Conservation (phyloP, 2,113 vertebrate species). For the Nematolebias whitei region DNA sequence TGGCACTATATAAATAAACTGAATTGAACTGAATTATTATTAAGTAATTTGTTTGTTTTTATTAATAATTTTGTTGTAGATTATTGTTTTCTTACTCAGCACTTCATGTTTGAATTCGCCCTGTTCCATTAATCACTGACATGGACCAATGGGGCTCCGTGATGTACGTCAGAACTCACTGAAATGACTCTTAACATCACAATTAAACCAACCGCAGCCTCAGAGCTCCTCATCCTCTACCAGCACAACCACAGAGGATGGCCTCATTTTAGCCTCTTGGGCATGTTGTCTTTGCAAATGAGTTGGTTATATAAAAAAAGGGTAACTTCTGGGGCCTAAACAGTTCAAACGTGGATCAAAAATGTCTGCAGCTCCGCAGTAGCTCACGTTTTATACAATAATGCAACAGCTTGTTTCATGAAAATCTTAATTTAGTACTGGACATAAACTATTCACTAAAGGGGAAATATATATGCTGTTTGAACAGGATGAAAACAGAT, state of each 20-base stretch:
- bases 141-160: conserved; percentile 50
- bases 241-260: conserved; percentile 46
- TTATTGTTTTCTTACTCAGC: not conserved
- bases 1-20: too few species aligned
- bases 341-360: conserved; percentile 34
- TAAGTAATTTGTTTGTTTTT: not conserved
- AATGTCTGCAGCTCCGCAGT: conserved; percentile 8
- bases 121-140: conserved; percentile 50
- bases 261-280: conserved; percentile 61
- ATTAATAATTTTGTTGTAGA: not conserved
- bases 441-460: too few species aligned
- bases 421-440: too few species aligned
- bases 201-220: conserved; percentile 49
- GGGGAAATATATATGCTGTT: too few species aligned
- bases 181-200: conserved; percentile 62
- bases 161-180: conserved; percentile 39
- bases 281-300: conserved; percentile 66
- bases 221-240: conserved; percentile 45
- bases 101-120: conserved; percentile 33
- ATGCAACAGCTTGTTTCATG: not conserved
- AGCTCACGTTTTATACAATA: not conserved
- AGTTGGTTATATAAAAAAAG: conserved; percentile 58
- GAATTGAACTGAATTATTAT: too few species aligned
- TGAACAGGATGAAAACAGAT: too few species aligned
- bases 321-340: conserved; percentile 22